phyloP scores from a whole-genome alignment of 2,888 invertebrate genomes.

The Hesperia comma region DNA sequence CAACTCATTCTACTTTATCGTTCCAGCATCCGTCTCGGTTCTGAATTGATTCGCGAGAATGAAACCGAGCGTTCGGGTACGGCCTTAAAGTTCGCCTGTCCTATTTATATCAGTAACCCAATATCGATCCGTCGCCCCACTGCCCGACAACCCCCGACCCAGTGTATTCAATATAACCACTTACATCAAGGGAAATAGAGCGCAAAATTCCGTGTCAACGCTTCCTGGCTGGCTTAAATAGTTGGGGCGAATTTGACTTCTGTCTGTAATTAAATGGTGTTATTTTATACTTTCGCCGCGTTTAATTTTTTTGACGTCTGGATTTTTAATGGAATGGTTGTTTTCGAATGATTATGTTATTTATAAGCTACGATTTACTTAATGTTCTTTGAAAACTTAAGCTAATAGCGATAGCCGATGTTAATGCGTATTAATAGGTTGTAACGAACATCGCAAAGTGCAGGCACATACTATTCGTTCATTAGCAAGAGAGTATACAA shows the following conservation, averaged over 20 bases:
- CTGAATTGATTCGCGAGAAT: constrained; percentile 64
- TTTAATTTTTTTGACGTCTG: constrained; percentile 44
- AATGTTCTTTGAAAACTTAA: constrained; percentile 2
- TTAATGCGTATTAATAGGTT: too few relatives aligned
- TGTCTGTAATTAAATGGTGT: constrained; percentile 51
- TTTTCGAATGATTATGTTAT: constrained; percentile 20
- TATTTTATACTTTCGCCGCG: constrained; percentile 38
- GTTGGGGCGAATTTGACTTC: constrained; percentile 58
- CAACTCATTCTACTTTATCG: constrained; percentile 14
- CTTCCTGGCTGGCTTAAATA: constrained; percentile 56
- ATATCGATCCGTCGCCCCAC: constrained; percentile 80
- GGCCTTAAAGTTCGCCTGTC: constrained; percentile 67
- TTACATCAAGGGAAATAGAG: constrained; percentile 55
- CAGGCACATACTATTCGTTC: too few relatives aligned
- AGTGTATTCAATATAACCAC: constrained; percentile 58
- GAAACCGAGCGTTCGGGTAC: constrained; percentile 66
- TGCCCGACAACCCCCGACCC: constrained; percentile 71
- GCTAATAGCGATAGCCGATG: not conserved
- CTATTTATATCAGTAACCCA: constrained; percentile 79
- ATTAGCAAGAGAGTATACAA: too few relatives aligned
- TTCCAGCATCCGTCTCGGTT: constrained; percentile 56
- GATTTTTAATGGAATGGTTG: constrained; percentile 25
- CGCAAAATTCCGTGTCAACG: constrained; percentile 51
- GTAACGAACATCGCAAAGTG: too few relatives aligned
- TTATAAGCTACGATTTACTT: constrained; percentile 1